Conservation (phyloP, 2,113 vertebrate species). For the Strix aluco region DNA sequence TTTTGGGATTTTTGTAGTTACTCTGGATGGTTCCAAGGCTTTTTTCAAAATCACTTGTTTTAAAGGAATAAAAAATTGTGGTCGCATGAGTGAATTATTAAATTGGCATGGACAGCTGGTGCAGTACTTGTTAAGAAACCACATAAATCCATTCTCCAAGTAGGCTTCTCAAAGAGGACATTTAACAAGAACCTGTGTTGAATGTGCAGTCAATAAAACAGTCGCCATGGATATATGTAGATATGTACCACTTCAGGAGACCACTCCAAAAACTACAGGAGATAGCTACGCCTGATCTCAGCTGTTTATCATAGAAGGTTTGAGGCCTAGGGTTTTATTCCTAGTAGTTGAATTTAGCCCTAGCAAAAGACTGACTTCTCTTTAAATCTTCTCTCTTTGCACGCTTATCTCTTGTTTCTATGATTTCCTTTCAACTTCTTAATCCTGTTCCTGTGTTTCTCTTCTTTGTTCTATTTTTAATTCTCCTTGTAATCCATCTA, state of each 20-base stretch:
- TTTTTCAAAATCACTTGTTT: neutral
- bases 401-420: neutral
- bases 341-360: neutral
- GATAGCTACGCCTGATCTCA: neutral
- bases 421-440: neutral
- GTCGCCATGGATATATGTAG: neutral
- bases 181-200: neutral
- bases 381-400: neutral
- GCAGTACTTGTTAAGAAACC: neutral
- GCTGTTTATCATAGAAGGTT: neutral
- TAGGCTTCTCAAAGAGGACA: neutral
- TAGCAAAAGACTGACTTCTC: neutral
- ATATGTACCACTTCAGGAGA: neutral
- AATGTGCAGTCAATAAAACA: neutral
- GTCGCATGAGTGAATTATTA: neutral
- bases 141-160: neutral
- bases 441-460: neutral
- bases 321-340: neutral
- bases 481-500: neutral
- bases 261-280: neutral
- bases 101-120: neutral
- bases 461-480: neutral
- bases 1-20: neutral
- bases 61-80: neutral
- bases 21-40: neutral